phyloP scores from a whole-genome alignment of 2,797 vertebrate species.

The Sphenopsis melanotis region DNA sequence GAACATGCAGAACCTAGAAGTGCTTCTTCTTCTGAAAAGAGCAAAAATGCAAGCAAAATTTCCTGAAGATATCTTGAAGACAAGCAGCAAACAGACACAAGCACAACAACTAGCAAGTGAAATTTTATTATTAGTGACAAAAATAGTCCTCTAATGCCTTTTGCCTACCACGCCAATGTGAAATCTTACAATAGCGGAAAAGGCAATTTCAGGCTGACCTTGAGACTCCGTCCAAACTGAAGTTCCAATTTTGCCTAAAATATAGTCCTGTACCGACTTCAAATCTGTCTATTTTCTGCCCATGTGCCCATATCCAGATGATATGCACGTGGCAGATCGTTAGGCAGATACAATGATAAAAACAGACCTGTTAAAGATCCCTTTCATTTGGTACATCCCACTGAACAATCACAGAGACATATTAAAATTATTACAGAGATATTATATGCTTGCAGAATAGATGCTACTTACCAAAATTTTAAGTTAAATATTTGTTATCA shows the following conservation, averaged over 20 bases:
- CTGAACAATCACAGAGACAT: not conserved
- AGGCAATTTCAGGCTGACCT: not conserved
- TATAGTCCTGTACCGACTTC: not conserved
- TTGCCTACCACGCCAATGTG: not conserved
- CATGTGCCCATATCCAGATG: not conserved
- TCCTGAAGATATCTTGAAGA: not conserved
- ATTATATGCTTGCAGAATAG: not conserved
- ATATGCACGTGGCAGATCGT: not conserved
- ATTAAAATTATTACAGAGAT: not conserved
- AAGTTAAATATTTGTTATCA: not conserved
- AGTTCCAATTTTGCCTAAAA: not conserved
- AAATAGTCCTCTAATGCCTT: not conserved
- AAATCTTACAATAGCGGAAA: not conserved
- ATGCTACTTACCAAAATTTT: not conserved
- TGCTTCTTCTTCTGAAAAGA: not conserved
- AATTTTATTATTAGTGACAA: not conserved
- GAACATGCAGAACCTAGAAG: not conserved
- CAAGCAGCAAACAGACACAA: not conserved
- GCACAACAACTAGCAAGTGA: not conserved
- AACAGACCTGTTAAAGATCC: not conserved
- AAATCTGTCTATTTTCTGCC: not conserved
- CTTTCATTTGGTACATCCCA: not conserved
- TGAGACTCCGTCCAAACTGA: not conserved
- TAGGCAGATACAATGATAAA: not conserved
- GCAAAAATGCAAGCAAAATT: not conserved